These are phyloP conservation scores for Trachymyrmex cornetzi DNA, from an alignment of 1,140 invertebrate species.

Conservation along the genomic window DNA sequence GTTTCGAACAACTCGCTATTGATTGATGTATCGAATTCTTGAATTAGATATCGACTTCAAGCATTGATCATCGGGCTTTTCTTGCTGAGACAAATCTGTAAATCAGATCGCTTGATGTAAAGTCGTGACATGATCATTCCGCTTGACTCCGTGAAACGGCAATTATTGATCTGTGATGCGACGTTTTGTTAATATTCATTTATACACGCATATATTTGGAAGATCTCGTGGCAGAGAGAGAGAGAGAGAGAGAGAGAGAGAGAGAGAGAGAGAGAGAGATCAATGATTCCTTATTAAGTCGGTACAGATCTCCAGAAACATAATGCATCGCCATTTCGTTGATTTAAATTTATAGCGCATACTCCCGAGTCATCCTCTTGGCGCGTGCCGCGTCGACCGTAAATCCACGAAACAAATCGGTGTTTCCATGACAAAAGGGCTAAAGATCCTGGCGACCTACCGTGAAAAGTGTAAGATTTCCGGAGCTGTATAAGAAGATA, in stretches of 20 bases:
- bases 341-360: constrained; percentile 40
- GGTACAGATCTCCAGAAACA: constrained; percentile 1
- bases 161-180: not conserved
- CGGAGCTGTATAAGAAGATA: not conserved
- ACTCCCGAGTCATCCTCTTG: constrained; percentile 54
- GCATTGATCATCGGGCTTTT: constrained; percentile 14
- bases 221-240: not conserved
- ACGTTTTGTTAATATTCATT: constrained; percentile 17
- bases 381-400: constrained; percentile 50
- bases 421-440: constrained; percentile 52
- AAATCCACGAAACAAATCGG: constrained; percentile 71
- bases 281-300: constrained; percentile 22
- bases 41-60: constrained; percentile 36
- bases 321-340: constrained; percentile 27
- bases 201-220: not conserved
- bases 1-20: not conserved
- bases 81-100: not conserved
- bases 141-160: not conserved
- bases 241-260: not conserved
- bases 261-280: not conserved
- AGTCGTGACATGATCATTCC: not conserved
- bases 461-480: constrained; percentile 24
- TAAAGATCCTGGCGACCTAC: not conserved
- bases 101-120: constrained; percentile 27
- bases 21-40: constrained; percentile 44